These are phyloP conservation scores for Poeciliopsis prolifica DNA, from an alignment of 2,113 vertebrate species.

Conservation along the genomic window DNA sequence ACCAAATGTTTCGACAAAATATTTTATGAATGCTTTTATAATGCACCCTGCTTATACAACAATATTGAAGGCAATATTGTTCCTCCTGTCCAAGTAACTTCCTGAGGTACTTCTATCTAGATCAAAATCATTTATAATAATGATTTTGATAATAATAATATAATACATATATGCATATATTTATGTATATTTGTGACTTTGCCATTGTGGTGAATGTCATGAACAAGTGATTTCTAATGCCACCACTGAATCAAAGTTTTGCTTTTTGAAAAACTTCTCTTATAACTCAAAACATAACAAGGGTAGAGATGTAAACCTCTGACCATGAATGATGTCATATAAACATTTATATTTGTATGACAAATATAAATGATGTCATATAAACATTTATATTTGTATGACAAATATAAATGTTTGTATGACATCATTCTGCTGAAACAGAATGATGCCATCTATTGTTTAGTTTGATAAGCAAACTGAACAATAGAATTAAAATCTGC, in stretches of 20 bases:
- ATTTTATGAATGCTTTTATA: background rate
- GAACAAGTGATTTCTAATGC: too few relatives aligned
- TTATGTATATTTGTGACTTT: background rate
- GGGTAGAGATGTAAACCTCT: background rate
- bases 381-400: too few relatives aligned
- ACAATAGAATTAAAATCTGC: background rate
- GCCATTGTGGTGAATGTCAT: background rate
- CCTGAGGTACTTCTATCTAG: background rate
- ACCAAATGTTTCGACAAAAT: slow-evolving; percentile 24
- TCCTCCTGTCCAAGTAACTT: background rate
- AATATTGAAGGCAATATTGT: too few relatives aligned
- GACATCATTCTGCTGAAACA: too few relatives aligned
- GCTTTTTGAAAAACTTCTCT: background rate
- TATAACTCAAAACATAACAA: background rate
- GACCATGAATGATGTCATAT: background rate
- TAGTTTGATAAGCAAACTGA: background rate
- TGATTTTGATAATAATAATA: too few relatives aligned
- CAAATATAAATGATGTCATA: too few relatives aligned
- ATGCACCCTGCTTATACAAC: background rate
- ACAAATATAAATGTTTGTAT: too few relatives aligned
- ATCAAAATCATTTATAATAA: background rate
- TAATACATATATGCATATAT: background rate
- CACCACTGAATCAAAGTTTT: background rate
- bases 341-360: too few relatives aligned
- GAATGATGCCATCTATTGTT: too few relatives aligned